Evolutionary conservation across 23 tunicate genomes (phyloP).

Genomic region (Styela plicata): DNA sequence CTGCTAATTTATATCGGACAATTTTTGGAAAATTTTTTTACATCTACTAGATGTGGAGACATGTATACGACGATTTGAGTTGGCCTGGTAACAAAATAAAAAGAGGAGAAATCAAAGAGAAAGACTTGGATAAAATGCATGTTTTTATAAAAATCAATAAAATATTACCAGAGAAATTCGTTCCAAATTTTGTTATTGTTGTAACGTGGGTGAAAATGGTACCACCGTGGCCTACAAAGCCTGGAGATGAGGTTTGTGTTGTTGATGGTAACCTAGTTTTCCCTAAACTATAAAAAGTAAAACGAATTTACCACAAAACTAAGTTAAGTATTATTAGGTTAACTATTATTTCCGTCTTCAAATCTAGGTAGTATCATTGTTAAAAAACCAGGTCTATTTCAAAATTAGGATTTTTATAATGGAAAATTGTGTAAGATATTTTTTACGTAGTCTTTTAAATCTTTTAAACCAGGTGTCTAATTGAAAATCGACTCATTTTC

Average conservation of each 20-base stretch:
- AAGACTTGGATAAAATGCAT: not conserved
- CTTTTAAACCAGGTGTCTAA: no score
- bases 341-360: no score
- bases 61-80: conserved; percentile 10
- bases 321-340: no score
- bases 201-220: conserved; percentile 63
- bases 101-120: not conserved
- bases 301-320: not conserved
- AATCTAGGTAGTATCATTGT: no score
- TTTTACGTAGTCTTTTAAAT: not conserved
- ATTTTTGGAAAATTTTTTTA: no score
- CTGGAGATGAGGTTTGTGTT: conserved; percentile 5
- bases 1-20: no score
- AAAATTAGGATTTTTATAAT: no score
- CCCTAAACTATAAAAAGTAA: not conserved
- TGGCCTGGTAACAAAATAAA: conserved; percentile 25
- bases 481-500: no score
- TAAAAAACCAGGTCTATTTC: no score
- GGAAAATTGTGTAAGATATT: no score
- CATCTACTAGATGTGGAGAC: conserved; percentile 8
- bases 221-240: conserved; percentile 62
- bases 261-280: no score
- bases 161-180: conserved; percentile 31
- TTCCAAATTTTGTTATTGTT: conserved; percentile 41
- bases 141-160: not conserved